A percentile compares a stretch with the other conserved stretches of the same genome.
Evolutionary conservation across 2,888 invertebrate genomes (phyloP).

Genomic region (Plebejus melissa): DNA sequence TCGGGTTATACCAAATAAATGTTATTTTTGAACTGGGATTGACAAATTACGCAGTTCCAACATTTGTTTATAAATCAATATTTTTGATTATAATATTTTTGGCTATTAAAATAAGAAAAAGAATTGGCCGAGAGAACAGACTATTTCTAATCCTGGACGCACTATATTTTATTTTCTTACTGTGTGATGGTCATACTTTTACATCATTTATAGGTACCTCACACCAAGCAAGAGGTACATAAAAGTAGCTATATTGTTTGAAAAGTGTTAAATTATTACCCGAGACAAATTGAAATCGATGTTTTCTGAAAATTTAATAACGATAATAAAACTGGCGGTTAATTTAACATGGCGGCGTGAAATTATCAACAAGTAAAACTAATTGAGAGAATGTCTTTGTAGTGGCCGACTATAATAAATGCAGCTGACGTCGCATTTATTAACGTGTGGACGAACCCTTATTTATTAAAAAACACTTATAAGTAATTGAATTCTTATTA

Average conservation of each 20-base stretch:
- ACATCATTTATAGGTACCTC: not conserved
- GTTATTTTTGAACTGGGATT: too few relatives aligned
- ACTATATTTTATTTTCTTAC: not conserved
- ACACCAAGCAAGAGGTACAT: not conserved
- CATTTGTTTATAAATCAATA: too few relatives aligned
- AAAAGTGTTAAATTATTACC: constrained; percentile 4
- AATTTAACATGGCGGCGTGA: constrained; percentile 38
- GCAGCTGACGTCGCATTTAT: constrained; percentile 6
- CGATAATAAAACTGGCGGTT: constrained; percentile 19
- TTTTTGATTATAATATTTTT: too few relatives aligned
- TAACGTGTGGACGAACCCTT: constrained; percentile 11
- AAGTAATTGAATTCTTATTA: not conserved
- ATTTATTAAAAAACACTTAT: constrained; percentile 1
- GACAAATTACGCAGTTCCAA: too few relatives aligned
- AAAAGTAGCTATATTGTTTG: constrained; percentile 16
- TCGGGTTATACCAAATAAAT: too few relatives aligned
- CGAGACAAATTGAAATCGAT: not conserved
- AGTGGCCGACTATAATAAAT: constrained; percentile 31
- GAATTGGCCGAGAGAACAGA: not conserved
- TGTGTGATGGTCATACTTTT: not conserved
- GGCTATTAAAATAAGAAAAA: too few relatives aligned
- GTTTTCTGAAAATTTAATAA: constrained; percentile 10
- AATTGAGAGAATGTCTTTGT: constrained; percentile 38
- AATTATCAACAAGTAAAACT: constrained; percentile 38
- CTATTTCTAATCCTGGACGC: not conserved